Evolutionary conservation across 2,113 vertebrate species (phyloP), one percentile per base, ranked within the genome.

Genomic region (Malurus alboscapulatus): DNA sequence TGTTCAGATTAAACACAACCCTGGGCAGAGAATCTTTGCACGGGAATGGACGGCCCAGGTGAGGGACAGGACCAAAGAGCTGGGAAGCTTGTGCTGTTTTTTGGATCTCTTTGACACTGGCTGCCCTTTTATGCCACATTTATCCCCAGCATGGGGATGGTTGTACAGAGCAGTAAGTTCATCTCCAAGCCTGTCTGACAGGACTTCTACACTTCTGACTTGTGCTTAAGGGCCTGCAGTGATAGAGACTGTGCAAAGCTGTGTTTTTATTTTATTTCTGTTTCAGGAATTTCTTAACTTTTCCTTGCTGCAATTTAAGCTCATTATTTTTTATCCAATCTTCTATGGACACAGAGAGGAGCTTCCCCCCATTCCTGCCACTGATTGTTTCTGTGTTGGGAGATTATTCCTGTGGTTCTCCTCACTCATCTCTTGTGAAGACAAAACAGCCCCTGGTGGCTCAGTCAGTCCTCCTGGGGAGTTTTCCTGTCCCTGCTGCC

Each of bases 21-120:
- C 72, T 32, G 51, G 29, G 7, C 32, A 84, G 57, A 63, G 36
- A 42, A 58, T 38, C 67, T 84, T 73, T 77, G 54, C 47, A 69
- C 14, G 16, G 2, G 18, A n/a, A 1, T 7, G 5, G 27, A 55
- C 0, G 0, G 1, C 48, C 7, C 22, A 47, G 54, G 54, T 29
- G 72, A 53, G 47, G 38, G 34, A 0, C 24, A 14, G 48, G 15
- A 27, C n/a, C 1, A 4, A 55, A 18, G 47, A 78, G 4, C 40
- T 3, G 3, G 15, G 57, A 27, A 66, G 47, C 38, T 14, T 16
- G 2, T 0, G 5, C 55, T 27, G 1, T 58, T 54, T 38, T 17
- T 9, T 53, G 2, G 17, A 9, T 55, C n/a, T 44, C 45, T 48
- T 18, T 68, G 86, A 30, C 29, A 5, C 14, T 1, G 18, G 36